Base-by-base conservation (phyloP, 2,113 vertebrate genomes). In the Peromyscus leucopus region DNA sequence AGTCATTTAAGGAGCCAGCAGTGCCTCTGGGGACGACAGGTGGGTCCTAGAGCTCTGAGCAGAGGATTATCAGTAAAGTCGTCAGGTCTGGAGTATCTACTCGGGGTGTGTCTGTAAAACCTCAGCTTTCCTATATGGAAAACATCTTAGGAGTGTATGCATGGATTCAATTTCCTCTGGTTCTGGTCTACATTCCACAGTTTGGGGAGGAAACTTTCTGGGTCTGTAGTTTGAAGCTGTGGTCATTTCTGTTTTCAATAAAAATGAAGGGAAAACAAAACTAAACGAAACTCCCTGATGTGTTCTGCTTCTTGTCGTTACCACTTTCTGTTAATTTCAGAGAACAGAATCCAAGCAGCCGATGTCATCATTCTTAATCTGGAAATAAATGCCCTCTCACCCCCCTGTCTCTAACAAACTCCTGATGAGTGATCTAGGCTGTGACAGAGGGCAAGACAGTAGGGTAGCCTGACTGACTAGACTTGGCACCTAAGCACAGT, bases 191-290 rank as follows among this genome's bases (percentile, higher is more conserved):
- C 11, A 82, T 88, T 48, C 84, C 65, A 84, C 22, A 89, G 57
- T n/a, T 39, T 59, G 36, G 36, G 36, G 36, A 74, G 69, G 51
- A 74, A 89, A 42, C 0, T n/a, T 87, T 92, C 85, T 39, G 63
- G 17, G 48, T 79, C 90, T 93, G 67, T 87, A 72, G 39, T 94
- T 96, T 88, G n/a, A 42, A 39, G 36, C n/a, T 93, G 17, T 95
- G 67, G 21, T 46, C 19, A 46, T 91, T 97, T 92, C 90, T 96
- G 90, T 88, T 82, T 93, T 95, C 85, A 89, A 94, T 76, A 71
- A 92, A 96, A 96, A 57, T 36, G n/a, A n/a, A 51, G 28, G 1
- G 31, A 69, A 36, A 46, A 59, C 39, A 21, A 71, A n/a, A 84
- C 57, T 28, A 39, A 39, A 28, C 57, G 24, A n/a, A 82, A 82